A percentile compares a stretch with the other conserved stretches of the same genome.
phyloP scores from a whole-genome alignment of 2,113 vertebrate species.

The Coregonus clupeaformis region DNA sequence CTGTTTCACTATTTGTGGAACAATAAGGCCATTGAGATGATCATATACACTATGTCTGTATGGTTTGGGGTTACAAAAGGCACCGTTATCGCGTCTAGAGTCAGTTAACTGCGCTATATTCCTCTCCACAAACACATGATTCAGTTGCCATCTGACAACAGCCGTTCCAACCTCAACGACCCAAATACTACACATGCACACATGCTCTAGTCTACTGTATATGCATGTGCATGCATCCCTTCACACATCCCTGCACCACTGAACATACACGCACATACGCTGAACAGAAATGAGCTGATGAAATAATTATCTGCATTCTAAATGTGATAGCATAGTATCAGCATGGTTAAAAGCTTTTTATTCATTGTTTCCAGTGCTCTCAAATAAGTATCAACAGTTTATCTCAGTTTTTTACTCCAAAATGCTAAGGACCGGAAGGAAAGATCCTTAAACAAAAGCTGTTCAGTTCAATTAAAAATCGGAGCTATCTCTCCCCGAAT shows the following conservation, averaged over 20 bases:
- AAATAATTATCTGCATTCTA: too few species aligned
- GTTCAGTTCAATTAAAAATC: slow-evolving; percentile 76
- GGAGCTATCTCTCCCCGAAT: slow-evolving; percentile 69
- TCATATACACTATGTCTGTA: neutral
- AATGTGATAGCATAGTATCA: neutral
- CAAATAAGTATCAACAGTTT: slow-evolving; percentile 23
- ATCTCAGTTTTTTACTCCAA: slow-evolving; percentile 3
- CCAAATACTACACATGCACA: slow-evolving; percentile 19
- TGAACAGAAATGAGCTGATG: slow-evolving; percentile 10
- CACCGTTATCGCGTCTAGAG: neutral
- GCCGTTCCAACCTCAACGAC: slow-evolving; percentile 18
- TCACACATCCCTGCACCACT: neutral
- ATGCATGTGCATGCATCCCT: neutral
- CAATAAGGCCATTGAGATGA: slow-evolving; percentile 4
- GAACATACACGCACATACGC: neutral
- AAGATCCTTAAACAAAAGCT: slow-evolving; percentile 75
- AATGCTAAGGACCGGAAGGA: slow-evolving; percentile 48
- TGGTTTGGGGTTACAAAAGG: neutral
- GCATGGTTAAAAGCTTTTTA: too few species aligned
- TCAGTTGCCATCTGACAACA: neutral
- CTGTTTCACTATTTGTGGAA: slow-evolving; percentile 13
- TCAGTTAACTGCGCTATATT: neutral
- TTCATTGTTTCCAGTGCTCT: too few species aligned
- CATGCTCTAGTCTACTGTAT: neutral
- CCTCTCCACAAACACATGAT: slow-evolving; percentile 14